These are phyloP conservation scores for Pemphigus obesinymphae DNA, from an alignment of 1,140 invertebrate species.

Conservation along the genomic window DNA sequence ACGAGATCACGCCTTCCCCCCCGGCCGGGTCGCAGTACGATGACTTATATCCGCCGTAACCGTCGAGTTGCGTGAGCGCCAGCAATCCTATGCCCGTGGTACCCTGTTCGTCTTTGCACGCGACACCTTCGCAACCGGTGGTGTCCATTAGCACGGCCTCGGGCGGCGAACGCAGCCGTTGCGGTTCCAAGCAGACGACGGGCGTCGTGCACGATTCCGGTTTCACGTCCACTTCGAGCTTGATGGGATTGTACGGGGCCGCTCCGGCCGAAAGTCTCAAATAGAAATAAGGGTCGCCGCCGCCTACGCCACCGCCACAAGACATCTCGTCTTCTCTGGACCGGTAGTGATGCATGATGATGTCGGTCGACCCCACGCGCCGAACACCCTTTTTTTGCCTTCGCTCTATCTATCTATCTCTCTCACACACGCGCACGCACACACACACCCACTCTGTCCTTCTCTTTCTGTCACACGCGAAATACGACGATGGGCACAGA, in stretches of 20 bases:
- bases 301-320: background rate
- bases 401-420: too few relatives aligned
- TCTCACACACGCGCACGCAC: too few relatives aligned
- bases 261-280: background rate
- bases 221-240: slow-evolving; percentile 37
- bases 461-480: background rate
- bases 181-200: background rate
- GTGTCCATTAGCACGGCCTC: background rate
- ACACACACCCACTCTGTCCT: too few relatives aligned
- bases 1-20: background rate
- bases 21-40: background rate
- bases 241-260: slow-evolving; percentile 1
- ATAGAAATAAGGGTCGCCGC: slow-evolving; percentile 27
- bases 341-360: slow-evolving; percentile 29
- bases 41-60: slow-evolving; percentile 23
- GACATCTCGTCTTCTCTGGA: slow-evolving; percentile 25
- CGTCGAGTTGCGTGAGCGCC: slow-evolving; percentile 26
- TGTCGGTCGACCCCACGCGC: background rate
- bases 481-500: background rate
- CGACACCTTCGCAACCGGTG: too few relatives aligned
- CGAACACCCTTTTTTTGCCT: too few relatives aligned
- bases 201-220: background rate
- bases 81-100: background rate
- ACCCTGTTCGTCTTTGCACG: background rate
- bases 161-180: background rate